phyloP scores from a whole-genome alignment of 2,888 invertebrate species.

The Lasioglossum pauxillum region DNA sequence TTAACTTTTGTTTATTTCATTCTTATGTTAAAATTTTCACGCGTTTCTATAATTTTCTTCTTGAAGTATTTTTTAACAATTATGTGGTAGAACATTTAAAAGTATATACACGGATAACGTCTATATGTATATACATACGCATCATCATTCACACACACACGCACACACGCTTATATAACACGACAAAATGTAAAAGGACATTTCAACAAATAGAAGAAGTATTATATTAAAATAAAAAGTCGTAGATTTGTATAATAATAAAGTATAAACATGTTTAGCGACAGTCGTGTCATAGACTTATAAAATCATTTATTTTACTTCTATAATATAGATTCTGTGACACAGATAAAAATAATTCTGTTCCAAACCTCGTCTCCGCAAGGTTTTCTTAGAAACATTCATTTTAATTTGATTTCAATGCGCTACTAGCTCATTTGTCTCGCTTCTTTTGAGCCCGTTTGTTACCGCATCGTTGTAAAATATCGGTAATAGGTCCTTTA shows the following conservation, averaged over 20 bases:
- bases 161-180: constrained; percentile 13
- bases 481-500: constrained; percentile 94
- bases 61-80: constrained; percentile 2
- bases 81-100: neutral
- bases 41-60: constrained; percentile 14
- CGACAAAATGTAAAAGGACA: constrained; percentile 48
- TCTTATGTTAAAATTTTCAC: constrained; percentile 8
- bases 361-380: constrained; percentile 60
- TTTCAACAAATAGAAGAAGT: constrained; percentile 53
- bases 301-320: constrained; percentile 79
- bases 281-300: constrained; percentile 75
- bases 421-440: constrained; percentile 86
- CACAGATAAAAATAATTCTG: constrained; percentile 78
- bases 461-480: constrained; percentile 95
- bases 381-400: constrained; percentile 59
- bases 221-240: constrained; percentile 75
- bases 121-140: neutral
- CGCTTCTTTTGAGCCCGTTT: constrained; percentile 97
- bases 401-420: constrained; percentile 31
- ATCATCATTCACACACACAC: neutral
- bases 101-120: constrained; percentile 7
- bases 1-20: constrained; percentile 5
- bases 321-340: constrained; percentile 79
- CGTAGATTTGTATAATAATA: constrained; percentile 68
- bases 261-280: constrained; percentile 70